phyloP scores from a whole-genome alignment of 2,888 invertebrate species.

The Drosophila macrospina region DNA sequence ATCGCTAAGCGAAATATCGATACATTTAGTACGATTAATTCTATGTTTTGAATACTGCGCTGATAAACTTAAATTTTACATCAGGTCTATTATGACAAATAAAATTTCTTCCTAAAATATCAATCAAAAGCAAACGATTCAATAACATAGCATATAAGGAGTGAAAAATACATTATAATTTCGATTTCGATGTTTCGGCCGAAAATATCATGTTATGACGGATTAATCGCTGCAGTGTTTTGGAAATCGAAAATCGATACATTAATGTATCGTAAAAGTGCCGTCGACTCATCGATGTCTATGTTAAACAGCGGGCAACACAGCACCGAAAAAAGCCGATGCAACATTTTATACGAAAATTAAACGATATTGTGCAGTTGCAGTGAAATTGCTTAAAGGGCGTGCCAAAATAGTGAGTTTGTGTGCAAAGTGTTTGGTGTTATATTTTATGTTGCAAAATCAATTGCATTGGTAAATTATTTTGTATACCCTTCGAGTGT shows the following conservation, averaged over 20 bases:
- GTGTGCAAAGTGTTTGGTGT: constrained; percentile 34
- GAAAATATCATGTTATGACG: constrained; percentile 26
- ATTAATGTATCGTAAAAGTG: constrained; percentile 6
- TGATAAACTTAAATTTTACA: background rate
- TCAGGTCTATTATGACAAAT: background rate
- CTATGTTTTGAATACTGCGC: background rate
- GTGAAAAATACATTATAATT: background rate
- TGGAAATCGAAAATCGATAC: constrained; percentile 22
- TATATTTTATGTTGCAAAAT: constrained; percentile 23
- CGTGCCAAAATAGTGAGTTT: constrained; percentile 47
- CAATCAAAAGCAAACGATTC: background rate
- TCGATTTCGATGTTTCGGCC: background rate
- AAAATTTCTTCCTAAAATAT: background rate
- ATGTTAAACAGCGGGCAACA: constrained; percentile 58
- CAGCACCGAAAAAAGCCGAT: constrained; percentile 66
- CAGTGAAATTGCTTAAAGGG: constrained; percentile 48
- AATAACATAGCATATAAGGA: background rate
- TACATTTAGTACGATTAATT: background rate
- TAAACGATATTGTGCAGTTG: constrained; percentile 53
- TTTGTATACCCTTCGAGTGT: constrained; percentile 30
- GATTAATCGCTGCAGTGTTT: constrained; percentile 1
- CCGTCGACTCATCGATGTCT: constrained; percentile 56
- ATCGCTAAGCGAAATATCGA: background rate
- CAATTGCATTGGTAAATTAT: constrained; percentile 41
- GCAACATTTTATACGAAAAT: constrained; percentile 54